A percentile compares a stretch with the other conserved stretches of the same genome.
These are phyloP conservation scores for Scomber scombrus DNA, from an alignment of 2,113 vertebrate species.

Conservation along the genomic window DNA sequence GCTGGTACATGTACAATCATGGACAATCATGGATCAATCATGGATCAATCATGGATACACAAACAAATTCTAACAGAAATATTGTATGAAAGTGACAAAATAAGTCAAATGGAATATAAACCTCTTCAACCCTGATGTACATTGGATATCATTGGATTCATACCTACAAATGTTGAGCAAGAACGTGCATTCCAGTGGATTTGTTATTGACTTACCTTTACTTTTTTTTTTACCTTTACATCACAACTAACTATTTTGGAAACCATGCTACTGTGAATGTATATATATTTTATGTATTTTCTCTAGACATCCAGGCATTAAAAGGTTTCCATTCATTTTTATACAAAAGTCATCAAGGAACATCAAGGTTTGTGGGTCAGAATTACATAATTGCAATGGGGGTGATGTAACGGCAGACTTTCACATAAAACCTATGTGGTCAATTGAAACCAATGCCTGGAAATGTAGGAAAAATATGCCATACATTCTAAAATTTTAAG, in stretches of 20 bases:
- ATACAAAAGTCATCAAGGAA: no score
- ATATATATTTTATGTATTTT: background rate
- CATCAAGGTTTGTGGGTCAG: no score
- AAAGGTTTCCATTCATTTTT: no score
- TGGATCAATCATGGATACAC: background rate
- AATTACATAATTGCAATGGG: no score
- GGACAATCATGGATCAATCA: no score
- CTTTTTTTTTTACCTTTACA: no score
- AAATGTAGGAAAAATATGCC: no score
- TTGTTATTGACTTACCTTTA: background rate
- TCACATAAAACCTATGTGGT: no score
- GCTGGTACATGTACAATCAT: background rate
- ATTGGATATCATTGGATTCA: background rate
- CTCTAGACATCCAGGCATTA: background rate
- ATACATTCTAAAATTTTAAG: no score
- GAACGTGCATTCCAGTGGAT: background rate
- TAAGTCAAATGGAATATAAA: background rate
- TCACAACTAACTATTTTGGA: background rate
- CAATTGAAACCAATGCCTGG: no score
- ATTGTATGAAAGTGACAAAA: background rate
- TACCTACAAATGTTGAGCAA: background rate
- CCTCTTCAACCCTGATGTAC: background rate
- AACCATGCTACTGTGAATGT: background rate
- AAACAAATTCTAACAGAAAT: no score
- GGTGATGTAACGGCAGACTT: no score